Conservation (phyloP, 2,888 invertebrate genomes). For the Apamea sordens region DNA sequence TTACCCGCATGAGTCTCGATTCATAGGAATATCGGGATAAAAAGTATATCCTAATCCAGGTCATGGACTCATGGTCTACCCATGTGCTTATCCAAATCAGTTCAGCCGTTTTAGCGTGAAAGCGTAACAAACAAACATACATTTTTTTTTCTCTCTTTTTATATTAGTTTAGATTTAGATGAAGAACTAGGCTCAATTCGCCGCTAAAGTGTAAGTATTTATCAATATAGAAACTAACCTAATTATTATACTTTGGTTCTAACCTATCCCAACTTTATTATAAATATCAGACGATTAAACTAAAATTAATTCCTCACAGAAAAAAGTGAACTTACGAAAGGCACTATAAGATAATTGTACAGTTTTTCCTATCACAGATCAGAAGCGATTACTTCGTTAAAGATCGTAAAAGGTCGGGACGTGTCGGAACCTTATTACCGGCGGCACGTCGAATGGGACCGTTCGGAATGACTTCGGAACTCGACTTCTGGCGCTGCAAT, state of each 20-base stretch:
- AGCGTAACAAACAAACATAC: background rate
- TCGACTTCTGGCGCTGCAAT: constrained; percentile 77
- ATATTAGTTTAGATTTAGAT: background rate
- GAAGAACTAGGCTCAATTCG: background rate
- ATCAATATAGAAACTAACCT: background rate
- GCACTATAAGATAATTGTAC: constrained; percentile 64
- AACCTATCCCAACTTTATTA: background rate
- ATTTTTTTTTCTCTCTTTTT: too few species aligned
- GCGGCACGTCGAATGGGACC: constrained; percentile 70
- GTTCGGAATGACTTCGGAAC: constrained; percentile 76
- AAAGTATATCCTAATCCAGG: background rate
- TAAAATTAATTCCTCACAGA: constrained; percentile 21
- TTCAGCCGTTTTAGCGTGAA: background rate
- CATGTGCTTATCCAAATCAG: background rate
- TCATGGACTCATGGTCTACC: too few species aligned
- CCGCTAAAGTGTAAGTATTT: background rate
- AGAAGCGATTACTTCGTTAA: constrained; percentile 74
- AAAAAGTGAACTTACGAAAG: constrained; percentile 38
- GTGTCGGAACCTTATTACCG: constrained; percentile 77
- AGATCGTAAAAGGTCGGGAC: constrained; percentile 73
- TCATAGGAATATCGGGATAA: background rate
- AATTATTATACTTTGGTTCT: too few species aligned
- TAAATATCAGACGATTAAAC: constrained; percentile 6
- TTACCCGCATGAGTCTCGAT: background rate
- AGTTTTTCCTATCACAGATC: constrained; percentile 69